These are phyloP conservation scores for Hirundichthys speculiger DNA, from an alignment of 2,113 vertebrate genomes.

Conservation along the genomic window DNA sequence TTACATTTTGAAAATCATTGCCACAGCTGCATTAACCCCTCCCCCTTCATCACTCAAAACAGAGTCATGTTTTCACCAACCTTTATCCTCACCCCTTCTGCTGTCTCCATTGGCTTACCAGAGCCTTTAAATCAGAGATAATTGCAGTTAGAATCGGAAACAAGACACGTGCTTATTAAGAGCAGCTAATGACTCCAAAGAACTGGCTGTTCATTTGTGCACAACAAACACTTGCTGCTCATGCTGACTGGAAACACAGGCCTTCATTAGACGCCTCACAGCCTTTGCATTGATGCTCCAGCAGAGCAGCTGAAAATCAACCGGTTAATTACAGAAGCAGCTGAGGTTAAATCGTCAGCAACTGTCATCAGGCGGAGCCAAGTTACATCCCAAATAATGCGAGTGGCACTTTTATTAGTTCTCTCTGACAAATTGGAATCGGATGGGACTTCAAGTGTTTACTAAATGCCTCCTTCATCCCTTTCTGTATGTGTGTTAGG, in stretches of 20 bases:
- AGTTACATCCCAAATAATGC: constrained; percentile 41
- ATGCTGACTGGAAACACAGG: constrained; percentile 40
- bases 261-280: constrained; percentile 26
- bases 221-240: constrained; percentile 40
- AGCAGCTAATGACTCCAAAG: constrained; percentile 41
- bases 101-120: constrained; percentile 28
- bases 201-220: constrained; percentile 53
- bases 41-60: too few relatives aligned
- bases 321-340: constrained; percentile 67
- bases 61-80: too few relatives aligned
- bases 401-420: constrained; percentile 69
- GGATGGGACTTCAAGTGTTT: constrained; percentile 45
- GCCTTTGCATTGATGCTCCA: constrained; percentile 28
- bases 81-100: not conserved
- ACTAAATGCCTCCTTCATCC: constrained; percentile 44
- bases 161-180: constrained; percentile 52
- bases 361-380: constrained; percentile 62
- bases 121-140: constrained; percentile 43
- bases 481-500: constrained; percentile 15
- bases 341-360: constrained; percentile 60
- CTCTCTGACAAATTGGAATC: constrained; percentile 58
- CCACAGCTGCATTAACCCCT: too few relatives aligned
- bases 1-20: too few relatives aligned
- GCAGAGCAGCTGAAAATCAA: constrained; percentile 57
- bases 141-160: constrained; percentile 58